These are phyloP conservation scores for Tapirus indicus DNA, from an alignment of 2,797 vertebrate species.

Conservation along the genomic window DNA sequence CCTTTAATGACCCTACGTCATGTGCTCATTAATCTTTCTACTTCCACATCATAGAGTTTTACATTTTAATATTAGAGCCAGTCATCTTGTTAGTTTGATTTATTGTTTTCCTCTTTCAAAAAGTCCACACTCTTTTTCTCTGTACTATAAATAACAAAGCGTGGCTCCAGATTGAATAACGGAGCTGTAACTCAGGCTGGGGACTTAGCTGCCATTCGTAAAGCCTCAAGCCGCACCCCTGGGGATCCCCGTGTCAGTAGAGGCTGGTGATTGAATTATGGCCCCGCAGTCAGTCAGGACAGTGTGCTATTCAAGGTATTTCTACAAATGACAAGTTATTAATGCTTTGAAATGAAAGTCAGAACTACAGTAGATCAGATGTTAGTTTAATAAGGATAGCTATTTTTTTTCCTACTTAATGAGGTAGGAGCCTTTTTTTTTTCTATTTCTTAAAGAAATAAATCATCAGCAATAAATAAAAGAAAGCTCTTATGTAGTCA, in stretches of 20 bases:
- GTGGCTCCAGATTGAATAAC: slow-evolving; percentile 80
- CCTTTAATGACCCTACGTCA: slow-evolving; percentile 78
- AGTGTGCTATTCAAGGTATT: slow-evolving; percentile 76
- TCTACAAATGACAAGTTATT: slow-evolving; percentile 81
- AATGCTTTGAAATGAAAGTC: slow-evolving; percentile 83
- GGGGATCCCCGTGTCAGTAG: slow-evolving; percentile 61
- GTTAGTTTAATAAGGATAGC: slow-evolving; percentile 83
- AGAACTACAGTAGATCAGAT: slow-evolving; percentile 81
- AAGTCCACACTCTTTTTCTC: slow-evolving; percentile 77
- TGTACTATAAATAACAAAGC: slow-evolving; percentile 84
- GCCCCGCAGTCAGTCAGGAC: slow-evolving; percentile 76
- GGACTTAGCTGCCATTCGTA: slow-evolving; percentile 83
- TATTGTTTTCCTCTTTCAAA: slow-evolving; percentile 83
- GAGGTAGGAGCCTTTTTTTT: slow-evolving; percentile 67
- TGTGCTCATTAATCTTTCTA: slow-evolving; percentile 80
- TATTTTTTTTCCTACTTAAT: slow-evolving; percentile 77
- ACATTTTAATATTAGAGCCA: slow-evolving; percentile 84
- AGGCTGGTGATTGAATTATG: slow-evolving; percentile 80
- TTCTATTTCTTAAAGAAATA: slow-evolving; percentile 76
- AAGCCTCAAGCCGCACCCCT: slow-evolving; percentile 76
- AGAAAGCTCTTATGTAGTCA: slow-evolving; percentile 66
- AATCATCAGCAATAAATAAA: slow-evolving; percentile 76
- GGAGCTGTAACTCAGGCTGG: slow-evolving; percentile 80
- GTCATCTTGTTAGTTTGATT: slow-evolving; percentile 85
- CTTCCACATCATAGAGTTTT: slow-evolving; percentile 77